These are phyloP conservation scores for Nesoenas mayeri DNA, from an alignment of 2,113 vertebrate species.

Conservation along the genomic window DNA sequence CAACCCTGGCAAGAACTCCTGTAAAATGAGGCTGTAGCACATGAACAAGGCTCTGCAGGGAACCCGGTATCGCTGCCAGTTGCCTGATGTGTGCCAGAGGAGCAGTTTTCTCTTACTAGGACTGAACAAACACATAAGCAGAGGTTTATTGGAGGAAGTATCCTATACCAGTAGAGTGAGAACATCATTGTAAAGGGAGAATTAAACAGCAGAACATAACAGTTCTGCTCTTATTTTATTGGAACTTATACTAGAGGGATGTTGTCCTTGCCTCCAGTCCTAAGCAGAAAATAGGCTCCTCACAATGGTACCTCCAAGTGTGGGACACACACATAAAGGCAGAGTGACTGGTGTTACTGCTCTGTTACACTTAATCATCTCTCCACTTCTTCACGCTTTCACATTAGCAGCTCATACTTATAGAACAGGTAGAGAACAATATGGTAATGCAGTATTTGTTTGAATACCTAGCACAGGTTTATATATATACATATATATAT, in stretches of 20 bases:
- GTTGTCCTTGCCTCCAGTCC: neutral
- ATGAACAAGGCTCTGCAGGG: neutral
- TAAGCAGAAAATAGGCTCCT: neutral
- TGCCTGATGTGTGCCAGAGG: accelerated
- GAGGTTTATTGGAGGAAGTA: neutral
- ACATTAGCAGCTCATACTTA: neutral
- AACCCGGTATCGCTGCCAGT: neutral
- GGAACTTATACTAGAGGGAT: neutral
- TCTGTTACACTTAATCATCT: neutral
- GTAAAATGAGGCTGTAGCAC: neutral
- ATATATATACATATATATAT: too few relatives aligned
- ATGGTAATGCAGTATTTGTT: neutral
- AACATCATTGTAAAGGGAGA: neutral
- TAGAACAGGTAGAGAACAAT: neutral
- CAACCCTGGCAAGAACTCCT: neutral
- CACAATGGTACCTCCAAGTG: neutral
- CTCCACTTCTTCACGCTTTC: neutral
- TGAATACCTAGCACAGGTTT: neutral
- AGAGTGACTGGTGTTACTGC: neutral
- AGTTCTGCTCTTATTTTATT: neutral
- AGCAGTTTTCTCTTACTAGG: neutral
- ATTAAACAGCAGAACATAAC: neutral
- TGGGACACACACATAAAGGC: neutral
- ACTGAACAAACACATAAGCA: neutral
- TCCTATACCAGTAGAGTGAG: neutral